Conservation (phyloP, 2,797 vertebrate genomes). For the Muscicapa striata region DNA sequence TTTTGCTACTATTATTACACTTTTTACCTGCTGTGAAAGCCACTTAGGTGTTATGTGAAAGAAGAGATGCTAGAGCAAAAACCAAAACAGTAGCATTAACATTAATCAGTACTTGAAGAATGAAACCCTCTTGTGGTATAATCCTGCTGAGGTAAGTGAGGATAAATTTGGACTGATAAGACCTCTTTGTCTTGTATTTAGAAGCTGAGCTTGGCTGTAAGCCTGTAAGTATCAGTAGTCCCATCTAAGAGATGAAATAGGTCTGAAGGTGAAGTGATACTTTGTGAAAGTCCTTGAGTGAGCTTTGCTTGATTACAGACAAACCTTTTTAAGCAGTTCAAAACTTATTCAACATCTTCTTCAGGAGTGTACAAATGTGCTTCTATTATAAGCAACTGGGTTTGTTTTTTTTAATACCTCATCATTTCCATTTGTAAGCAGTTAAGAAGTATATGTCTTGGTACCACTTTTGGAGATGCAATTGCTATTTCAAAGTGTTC, state of each 20-base stretch:
- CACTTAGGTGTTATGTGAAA: background rate
- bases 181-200: background rate
- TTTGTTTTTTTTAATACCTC: background rate
- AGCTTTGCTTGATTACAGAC: background rate
- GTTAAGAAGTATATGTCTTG: background rate
- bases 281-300: background rate
- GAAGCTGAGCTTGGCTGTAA: slow-evolving; percentile 3
- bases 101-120: background rate
- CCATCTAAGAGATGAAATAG: background rate
- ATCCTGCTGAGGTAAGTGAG: background rate
- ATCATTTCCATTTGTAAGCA: slow-evolving; percentile 21
- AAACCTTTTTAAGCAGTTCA: background rate
- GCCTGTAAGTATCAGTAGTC: background rate
- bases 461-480: background rate
- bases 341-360: background rate
- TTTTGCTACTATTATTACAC: background rate
- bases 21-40: background rate
- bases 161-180: slow-evolving; percentile 23
- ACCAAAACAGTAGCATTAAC: background rate
- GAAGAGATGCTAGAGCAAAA: background rate
- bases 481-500: slow-evolving; percentile 5
- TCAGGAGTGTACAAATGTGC: background rate
- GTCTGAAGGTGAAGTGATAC: background rate
- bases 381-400: background rate
- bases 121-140: background rate